Percentiles rank a stretch among this genome's conserved stretches.
These are phyloP conservation scores for Distichodus sexfasciatus DNA, from an alignment of 2,797 vertebrate genomes.

Conservation along the genomic window DNA sequence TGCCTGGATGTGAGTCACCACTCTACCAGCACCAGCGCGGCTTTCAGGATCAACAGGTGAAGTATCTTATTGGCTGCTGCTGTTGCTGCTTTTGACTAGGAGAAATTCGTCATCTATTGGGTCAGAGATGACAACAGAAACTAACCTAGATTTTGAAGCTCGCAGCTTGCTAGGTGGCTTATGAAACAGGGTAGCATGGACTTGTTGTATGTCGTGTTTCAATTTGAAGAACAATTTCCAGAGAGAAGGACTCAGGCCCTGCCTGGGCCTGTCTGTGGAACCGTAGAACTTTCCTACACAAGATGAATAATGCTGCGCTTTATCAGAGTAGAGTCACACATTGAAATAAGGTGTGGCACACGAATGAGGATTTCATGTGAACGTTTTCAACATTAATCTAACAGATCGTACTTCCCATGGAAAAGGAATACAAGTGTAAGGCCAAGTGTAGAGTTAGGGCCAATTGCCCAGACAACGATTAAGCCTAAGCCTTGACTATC, in stretches of 20 bases:
- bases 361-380: neutral
- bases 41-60: conserved; percentile 63
- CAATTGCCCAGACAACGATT: no score
- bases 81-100: no score
- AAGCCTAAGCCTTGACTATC: no score
- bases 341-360: conserved; percentile 24
- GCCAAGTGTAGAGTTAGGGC: no score
- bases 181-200: conserved; percentile 8
- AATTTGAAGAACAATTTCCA: conserved; percentile 39
- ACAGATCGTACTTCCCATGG: no score
- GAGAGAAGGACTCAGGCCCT: conserved; percentile 10
- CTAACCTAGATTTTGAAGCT: neutral
- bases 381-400: no score
- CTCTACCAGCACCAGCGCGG: conserved; percentile 54
- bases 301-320: conserved; percentile 10
- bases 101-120: neutral
- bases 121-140: neutral
- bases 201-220: conserved; percentile 30
- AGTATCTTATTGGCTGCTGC: conserved; percentile 7
- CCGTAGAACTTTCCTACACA: neutral
- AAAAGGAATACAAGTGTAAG: no score
- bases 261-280: conserved; percentile 40
- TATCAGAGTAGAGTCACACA: conserved; percentile 20
- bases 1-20: conserved; percentile 54
- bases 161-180: neutral